Evolutionary conservation across 2,797 vertebrate species (phyloP), one percentile per base, ranked within the genome.

Genomic region (Graptemys geographica): DNA sequence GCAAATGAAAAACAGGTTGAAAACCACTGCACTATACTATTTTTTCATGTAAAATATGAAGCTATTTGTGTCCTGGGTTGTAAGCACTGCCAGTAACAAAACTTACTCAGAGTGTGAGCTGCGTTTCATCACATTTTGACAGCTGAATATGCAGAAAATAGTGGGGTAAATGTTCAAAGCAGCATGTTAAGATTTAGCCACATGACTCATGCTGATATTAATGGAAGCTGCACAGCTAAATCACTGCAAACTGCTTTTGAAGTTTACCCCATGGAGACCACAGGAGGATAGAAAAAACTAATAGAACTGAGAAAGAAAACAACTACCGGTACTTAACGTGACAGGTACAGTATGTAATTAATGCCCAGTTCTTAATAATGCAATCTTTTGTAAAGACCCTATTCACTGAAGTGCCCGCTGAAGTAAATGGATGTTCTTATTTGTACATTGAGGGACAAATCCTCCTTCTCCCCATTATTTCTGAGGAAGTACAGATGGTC

Each of bases 81-180:
- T 6, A 91, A 90, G 72, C 52, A 37, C 5, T 1, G 78, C 6
- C 5, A 74, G 18, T 44, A 65, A 94, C 53, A 88, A 88, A 95
- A 89, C 13, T 81, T 44, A 81, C 52, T 87, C 87, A 10, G 81
- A 92, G 79, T 81, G 28, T 87, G 69, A 96, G 83, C 41, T 90
- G n/a, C 81, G 33, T 95, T 95, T 95, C 93, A 92, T 86, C 13
- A n/a, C 62, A 33, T 87, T 88, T 87, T 89, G 92, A 97, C 92
- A 96, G 90, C 28, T 83, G 86, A 96, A 92, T 52, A 85, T 57
- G 65, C 53, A 87, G 92, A 95, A 97, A 97, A 96, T 83, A 93
- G 92, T 91, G 90, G 81, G 86, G 62, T 95, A 79, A 85, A 92
- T 86, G 92, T 94, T 95, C 88, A 80, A 90, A 97, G 87, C 74